Evolutionary conservation across 2,888 invertebrate species (phyloP).

Genomic region (Endotricha flammealis): DNA sequence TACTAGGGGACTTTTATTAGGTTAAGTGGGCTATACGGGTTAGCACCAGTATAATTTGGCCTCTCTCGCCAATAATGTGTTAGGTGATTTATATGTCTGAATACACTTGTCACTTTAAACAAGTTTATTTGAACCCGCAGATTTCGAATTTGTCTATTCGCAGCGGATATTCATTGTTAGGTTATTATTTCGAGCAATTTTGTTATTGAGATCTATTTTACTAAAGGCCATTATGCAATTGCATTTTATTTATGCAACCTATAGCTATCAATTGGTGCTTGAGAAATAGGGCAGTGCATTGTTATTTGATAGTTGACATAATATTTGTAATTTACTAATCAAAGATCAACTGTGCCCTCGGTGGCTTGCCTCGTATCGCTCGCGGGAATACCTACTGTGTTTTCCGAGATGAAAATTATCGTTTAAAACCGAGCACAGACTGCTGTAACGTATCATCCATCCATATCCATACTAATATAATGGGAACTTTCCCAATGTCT

Average conservation of each 20-base stretch:
- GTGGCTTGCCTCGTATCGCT: too few relatives aligned
- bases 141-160: conserved; percentile 50
- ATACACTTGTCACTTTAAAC: conserved; percentile 32
- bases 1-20: conserved; percentile 73
- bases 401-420: too few relatives aligned
- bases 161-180: conserved; percentile 60
- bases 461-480: too few relatives aligned
- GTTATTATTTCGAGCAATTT: conserved; percentile 63
- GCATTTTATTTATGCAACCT: conserved; percentile 25
- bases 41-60: conserved; percentile 38
- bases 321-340: too few relatives aligned
- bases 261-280: too few relatives aligned
- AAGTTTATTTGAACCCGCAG: conserved; percentile 53
- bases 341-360: too few relatives aligned
- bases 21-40: conserved; percentile 72
- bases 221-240: conserved; percentile 41
- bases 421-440: too few relatives aligned
- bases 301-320: too few relatives aligned
- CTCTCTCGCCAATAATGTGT: conserved; percentile 27
- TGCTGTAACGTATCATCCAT: too few relatives aligned
- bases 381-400: too few relatives aligned
- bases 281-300: too few relatives aligned
- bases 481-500: too few relatives aligned
- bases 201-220: conserved; percentile 55
- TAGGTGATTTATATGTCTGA: conserved; percentile 24